Evolutionary conservation across 2,888 invertebrate species (phyloP).

Genomic region (Dilophus febrilis): DNA sequence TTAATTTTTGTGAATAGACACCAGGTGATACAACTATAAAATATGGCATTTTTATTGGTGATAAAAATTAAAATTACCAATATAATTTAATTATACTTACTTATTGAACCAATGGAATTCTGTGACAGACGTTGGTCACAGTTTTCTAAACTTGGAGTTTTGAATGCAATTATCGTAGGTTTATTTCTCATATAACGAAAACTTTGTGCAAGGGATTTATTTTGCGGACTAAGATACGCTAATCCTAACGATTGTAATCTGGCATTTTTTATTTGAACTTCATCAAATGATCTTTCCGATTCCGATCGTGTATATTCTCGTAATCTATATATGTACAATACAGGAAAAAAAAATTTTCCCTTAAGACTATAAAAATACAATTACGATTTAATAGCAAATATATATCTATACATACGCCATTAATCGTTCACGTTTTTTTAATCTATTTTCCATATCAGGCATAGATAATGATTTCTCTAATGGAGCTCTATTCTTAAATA

Average conservation of each 20-base stretch:
- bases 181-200: slow-evolving; percentile 83
- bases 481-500: slow-evolving; percentile 40
- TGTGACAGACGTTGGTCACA: slow-evolving; percentile 40
- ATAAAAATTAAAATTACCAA: not conserved
- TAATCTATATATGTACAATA: slow-evolving; percentile 38
- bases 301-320: slow-evolving; percentile 59
- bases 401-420: slow-evolving; percentile 42
- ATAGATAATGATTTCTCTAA: slow-evolving; percentile 67
- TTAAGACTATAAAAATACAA: not conserved
- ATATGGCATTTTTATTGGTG: not conserved
- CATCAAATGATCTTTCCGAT: slow-evolving; percentile 61
- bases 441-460: slow-evolving; percentile 64
- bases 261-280: slow-evolving; percentile 44
- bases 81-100: slow-evolving; percentile 27
- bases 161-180: slow-evolving; percentile 75
- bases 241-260: slow-evolving; percentile 44
- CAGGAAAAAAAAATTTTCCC: not conserved
- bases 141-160: slow-evolving; percentile 62
- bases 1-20: slow-evolving; percentile 29
- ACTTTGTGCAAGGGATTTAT: slow-evolving; percentile 64
- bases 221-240: slow-evolving; percentile 58
- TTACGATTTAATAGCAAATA: too few relatives aligned
- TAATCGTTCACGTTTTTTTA: slow-evolving; percentile 50
- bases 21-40: slow-evolving; percentile 13
- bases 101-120: slow-evolving; percentile 38